These are phyloP conservation scores for Protaetia brevitarsis DNA, from an alignment of 1,140 invertebrate genomes.

Conservation along the genomic window DNA sequence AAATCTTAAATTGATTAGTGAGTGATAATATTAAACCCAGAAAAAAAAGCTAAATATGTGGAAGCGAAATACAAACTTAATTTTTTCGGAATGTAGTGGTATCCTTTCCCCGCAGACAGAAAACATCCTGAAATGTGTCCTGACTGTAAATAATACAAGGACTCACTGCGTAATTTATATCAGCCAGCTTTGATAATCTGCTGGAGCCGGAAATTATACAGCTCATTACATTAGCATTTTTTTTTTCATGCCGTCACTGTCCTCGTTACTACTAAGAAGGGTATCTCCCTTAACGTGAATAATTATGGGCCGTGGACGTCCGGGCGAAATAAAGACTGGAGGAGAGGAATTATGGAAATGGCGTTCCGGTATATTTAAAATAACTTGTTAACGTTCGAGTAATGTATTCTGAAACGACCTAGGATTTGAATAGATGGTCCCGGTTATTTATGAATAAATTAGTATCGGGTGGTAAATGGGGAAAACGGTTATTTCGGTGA, in stretches of 20 bases:
- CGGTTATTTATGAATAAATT: constrained; percentile 19
- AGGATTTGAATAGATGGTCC: constrained; percentile 12
- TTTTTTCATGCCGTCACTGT: background rate
- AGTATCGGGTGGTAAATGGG: background rate
- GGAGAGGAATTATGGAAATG: constrained; percentile 3
- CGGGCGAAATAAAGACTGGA: background rate
- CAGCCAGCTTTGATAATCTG: constrained; percentile 1
- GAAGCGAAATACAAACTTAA: too few species aligned
- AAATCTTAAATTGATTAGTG: too few species aligned
- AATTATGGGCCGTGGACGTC: background rate
- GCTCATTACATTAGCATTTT: constrained; percentile 17
- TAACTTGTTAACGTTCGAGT: constrained; percentile 15
- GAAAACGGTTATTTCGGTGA: background rate
- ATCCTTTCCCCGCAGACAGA: too few species aligned
- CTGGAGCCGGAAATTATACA: constrained; percentile 4
- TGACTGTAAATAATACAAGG: background rate
- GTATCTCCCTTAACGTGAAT: background rate
- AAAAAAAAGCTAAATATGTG: too few species aligned
- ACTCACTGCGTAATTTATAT: constrained; percentile 7
- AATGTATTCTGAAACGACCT: constrained; percentile 11
- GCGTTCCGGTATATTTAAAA: constrained; percentile 13
- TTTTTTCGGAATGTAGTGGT: too few species aligned
- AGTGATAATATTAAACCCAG: too few species aligned
- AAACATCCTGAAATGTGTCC: too few species aligned
- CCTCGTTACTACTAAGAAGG: background rate